Conservation (phyloP, 2,888 invertebrate genomes). For the Troilus luridus region DNA sequence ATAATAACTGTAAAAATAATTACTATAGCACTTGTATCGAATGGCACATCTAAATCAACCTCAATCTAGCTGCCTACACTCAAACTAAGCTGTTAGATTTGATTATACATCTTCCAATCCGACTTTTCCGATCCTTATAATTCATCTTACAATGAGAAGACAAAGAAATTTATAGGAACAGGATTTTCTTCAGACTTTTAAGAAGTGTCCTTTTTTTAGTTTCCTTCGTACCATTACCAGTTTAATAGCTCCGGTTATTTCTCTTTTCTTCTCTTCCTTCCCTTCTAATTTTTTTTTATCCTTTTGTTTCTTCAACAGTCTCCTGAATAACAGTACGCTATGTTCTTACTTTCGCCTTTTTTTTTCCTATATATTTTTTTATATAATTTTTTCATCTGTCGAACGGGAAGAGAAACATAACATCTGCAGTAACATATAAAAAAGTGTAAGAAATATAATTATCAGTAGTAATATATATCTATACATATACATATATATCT, state of each 20-base stretch:
- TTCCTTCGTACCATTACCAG: slow-evolving; percentile 40
- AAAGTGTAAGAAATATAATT: not conserved
- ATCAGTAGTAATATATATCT: not conserved
- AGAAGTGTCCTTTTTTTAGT: not conserved
- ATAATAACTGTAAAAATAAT: not conserved
- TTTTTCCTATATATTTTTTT: not conserved
- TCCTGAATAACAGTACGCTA: slow-evolving; percentile 40
- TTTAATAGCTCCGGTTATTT: slow-evolving; percentile 44
- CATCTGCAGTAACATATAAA: not conserved
- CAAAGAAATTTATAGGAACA: slow-evolving; percentile 30
- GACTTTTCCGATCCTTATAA: not conserved
- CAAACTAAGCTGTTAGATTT: not conserved
- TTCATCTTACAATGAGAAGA: not conserved
- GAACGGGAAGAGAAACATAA: not conserved
- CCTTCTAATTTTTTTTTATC: not conserved
- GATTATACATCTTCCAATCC: not conserved
- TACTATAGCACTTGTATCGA: not conserved
- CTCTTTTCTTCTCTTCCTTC: not conserved
- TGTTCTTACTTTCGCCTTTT: slow-evolving; percentile 36
- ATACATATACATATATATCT: too few relatives aligned
- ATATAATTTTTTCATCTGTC: not conserved
- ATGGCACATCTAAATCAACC: not conserved
- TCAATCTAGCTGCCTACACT: not conserved
- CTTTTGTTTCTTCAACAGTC: slow-evolving; percentile 36
- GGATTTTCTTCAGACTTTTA: slow-evolving; percentile 30